phyloP scores from a whole-genome alignment of 2,888 invertebrate genomes.

The Fissipunctia ypsillon region DNA sequence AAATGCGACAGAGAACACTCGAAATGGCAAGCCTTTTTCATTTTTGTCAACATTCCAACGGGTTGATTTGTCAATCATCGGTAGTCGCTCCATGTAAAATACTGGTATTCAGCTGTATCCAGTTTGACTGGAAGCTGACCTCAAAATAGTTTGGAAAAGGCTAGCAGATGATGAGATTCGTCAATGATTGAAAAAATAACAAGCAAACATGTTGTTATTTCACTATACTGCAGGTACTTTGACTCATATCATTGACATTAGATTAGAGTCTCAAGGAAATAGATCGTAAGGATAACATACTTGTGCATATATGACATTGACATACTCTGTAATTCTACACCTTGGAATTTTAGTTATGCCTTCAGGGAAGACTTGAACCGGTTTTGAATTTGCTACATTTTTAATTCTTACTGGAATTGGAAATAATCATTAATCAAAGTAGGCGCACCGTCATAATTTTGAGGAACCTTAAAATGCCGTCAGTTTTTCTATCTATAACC shows the following conservation, averaged over 20 bases:
- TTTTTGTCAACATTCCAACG: too few species aligned
- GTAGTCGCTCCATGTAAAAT: too few species aligned
- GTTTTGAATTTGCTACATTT: slow-evolving; percentile 12
- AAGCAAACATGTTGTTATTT: neutral
- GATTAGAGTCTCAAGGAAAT: slow-evolving; percentile 49
- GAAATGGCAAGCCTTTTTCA: too few species aligned
- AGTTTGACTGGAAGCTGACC: neutral
- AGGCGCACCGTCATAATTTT: neutral
- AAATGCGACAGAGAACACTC: too few species aligned
- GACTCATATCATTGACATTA: slow-evolving; percentile 28
- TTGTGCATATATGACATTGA: slow-evolving; percentile 38
- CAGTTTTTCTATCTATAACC: neutral
- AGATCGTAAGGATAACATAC: slow-evolving; percentile 48
- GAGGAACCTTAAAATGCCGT: neutral
- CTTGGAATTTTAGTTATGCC: slow-evolving; percentile 39
- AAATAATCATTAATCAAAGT: neutral
- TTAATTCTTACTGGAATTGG: neutral
- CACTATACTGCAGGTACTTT: too few species aligned
- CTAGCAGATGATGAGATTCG: neutral
- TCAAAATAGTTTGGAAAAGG: neutral
- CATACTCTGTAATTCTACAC: slow-evolving; percentile 34
- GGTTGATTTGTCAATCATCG: too few species aligned
- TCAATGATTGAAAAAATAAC: neutral
- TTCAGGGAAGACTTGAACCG: slow-evolving; percentile 30
- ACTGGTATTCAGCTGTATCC: too few species aligned